Evolutionary conservation across 1,140 invertebrate genomes (phyloP).

Genomic region (Colletes latitarsis): DNA sequence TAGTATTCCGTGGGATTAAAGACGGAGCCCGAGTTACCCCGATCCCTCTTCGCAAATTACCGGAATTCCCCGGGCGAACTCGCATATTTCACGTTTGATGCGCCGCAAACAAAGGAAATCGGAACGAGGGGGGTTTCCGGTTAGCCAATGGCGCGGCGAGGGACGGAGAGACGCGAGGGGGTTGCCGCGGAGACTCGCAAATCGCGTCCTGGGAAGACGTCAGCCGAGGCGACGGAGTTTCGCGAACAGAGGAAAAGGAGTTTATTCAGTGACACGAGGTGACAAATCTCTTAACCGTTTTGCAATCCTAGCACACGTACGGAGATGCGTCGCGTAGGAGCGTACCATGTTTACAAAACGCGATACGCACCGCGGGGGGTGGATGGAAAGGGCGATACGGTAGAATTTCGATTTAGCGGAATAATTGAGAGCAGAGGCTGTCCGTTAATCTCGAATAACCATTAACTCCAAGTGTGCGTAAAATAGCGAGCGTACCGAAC

Average conservation of each 20-base stretch:
- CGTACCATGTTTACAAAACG: background rate
- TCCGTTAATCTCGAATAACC: too few relatives aligned
- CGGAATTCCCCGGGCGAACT: conserved; percentile 60
- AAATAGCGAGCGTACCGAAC: too few relatives aligned
- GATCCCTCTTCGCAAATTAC: conserved; percentile 66
- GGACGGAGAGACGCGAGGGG: background rate
- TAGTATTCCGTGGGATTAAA: conserved; percentile 62
- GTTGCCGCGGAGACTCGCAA: background rate
- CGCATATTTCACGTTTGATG: conserved; percentile 64
- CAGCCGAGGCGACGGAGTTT: conserved; percentile 8
- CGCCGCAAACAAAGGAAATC: conserved; percentile 24
- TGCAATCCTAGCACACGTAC: conserved; percentile 27
- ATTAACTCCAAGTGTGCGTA: too few relatives aligned
- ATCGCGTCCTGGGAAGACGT: conserved; percentile 43
- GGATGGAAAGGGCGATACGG: too few relatives aligned
- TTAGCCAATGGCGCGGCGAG: background rate
- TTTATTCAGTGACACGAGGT: conserved; percentile 53
- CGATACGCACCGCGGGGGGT: too few relatives aligned
- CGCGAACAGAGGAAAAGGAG: conserved; percentile 33
- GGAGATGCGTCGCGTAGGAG: background rate
- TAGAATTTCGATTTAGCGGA: too few relatives aligned
- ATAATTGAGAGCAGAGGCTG: too few relatives aligned
- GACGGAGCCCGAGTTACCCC: conserved; percentile 32
- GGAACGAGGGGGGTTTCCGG: background rate
- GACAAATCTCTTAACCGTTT: conserved; percentile 61